phyloP scores from a whole-genome alignment of 1,140 invertebrate genomes.

The Medauroidea extradentata region DNA sequence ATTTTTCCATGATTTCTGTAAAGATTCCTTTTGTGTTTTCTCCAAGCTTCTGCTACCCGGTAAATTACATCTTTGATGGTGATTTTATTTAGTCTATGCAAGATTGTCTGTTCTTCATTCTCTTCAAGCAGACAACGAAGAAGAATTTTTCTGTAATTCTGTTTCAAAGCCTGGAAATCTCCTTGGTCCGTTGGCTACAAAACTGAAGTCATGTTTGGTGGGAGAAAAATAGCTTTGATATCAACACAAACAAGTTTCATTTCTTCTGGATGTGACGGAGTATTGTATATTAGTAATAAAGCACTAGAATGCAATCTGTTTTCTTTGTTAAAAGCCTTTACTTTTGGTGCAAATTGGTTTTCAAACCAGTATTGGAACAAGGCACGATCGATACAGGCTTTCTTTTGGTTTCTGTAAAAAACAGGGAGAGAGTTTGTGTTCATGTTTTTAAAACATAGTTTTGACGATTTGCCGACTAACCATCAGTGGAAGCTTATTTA shows the following conservation, averaged over 20 bases:
- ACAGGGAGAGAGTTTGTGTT: too few species aligned
- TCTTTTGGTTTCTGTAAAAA: too few species aligned
- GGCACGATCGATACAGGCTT: conserved; percentile 17
- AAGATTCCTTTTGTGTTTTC: conserved; percentile 24
- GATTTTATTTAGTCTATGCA: conserved; percentile 22
- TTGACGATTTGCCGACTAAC: too few species aligned
- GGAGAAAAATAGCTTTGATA: conserved; percentile 40
- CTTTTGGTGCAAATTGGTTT: conserved; percentile 32
- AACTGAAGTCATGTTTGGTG: conserved; percentile 39
- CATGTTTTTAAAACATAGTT: too few species aligned
- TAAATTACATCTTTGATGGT: conserved; percentile 32
- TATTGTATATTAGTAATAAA: conserved; percentile 21
- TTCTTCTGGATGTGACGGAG: conserved; percentile 12
- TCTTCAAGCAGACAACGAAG: conserved; percentile 1
- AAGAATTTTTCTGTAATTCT: conserved; percentile 3
- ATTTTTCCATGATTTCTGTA: conserved; percentile 32
- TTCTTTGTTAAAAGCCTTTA: conserved; percentile 20
- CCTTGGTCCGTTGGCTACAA: conserved; percentile 41
- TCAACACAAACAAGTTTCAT: conserved; percentile 6
- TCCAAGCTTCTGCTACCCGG: conserved; percentile 32
- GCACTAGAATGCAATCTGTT: conserved; percentile 15
- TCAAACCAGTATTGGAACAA: conserved; percentile 38
- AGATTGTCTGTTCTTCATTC: neutral
- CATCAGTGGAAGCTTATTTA: too few species aligned
- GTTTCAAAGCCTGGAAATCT: conserved; percentile 11